Percentiles rank a stretch among this genome's conserved stretches.
These are phyloP conservation scores for Clusia tigrina DNA, from an alignment of 2,888 invertebrate species.

Conservation along the genomic window DNA sequence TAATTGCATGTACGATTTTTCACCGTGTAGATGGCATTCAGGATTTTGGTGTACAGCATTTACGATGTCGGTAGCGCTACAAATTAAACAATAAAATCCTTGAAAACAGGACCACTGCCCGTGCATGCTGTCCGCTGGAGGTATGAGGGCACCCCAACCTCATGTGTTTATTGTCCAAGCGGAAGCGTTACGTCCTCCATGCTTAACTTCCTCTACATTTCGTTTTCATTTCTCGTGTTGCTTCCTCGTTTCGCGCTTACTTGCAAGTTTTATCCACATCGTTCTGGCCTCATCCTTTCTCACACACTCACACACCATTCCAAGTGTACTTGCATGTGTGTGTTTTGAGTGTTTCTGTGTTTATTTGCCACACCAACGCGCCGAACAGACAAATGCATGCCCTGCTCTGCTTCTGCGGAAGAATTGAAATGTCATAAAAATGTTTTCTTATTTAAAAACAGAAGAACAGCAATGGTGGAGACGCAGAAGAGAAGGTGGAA, in stretches of 20 bases:
- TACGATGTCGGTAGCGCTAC: too few relatives aligned
- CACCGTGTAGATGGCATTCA: too few relatives aligned
- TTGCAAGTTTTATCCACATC: constrained; percentile 3
- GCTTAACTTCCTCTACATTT: background rate
- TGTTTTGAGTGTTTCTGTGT: too few relatives aligned
- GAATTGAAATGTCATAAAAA: constrained; percentile 55
- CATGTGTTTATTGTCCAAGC: constrained; percentile 28
- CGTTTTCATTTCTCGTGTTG: constrained; percentile 7
- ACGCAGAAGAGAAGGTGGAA: background rate
- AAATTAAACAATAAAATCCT: background rate
- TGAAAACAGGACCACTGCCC: constrained; percentile 11
- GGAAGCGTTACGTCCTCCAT: constrained; percentile 10
- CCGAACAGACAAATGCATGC: too few relatives aligned
- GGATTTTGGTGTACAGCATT: background rate
- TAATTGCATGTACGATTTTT: too few relatives aligned
- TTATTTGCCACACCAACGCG: too few relatives aligned
- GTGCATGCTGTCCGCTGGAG: constrained; percentile 34
- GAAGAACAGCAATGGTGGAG: constrained; percentile 35
- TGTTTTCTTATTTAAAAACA: constrained; percentile 49
- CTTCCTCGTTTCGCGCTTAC: background rate
- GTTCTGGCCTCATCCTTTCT: constrained; percentile 37
- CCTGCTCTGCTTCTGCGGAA: background rate
- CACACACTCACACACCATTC: too few relatives aligned
- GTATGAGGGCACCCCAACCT: too few relatives aligned
- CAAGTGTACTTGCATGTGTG: too few relatives aligned